phyloP scores from a whole-genome alignment of 1,140 invertebrate genomes.

The Trypoxylus dichotomus region DNA sequence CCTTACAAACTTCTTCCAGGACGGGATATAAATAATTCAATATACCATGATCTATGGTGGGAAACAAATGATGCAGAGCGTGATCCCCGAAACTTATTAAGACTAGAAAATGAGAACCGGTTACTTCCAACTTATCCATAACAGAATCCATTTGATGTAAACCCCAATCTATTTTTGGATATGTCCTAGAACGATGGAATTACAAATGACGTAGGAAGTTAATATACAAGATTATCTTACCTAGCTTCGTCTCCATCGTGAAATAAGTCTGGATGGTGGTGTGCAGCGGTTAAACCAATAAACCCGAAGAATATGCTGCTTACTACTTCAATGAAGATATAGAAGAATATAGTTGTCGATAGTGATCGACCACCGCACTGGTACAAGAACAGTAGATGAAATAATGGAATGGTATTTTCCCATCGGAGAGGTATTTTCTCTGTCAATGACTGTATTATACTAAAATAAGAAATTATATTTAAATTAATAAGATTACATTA shows the following conservation, averaged over 20 bases:
- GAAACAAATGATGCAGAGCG: constrained; percentile 78
- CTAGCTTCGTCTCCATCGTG: constrained; percentile 76
- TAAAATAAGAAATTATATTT: not conserved
- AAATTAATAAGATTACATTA: no score
- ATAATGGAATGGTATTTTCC: not conserved
- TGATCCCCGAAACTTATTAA: constrained; percentile 78
- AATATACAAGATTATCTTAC: constrained; percentile 47
- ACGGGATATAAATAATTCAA: constrained; percentile 66
- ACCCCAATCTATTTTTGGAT: constrained; percentile 69
- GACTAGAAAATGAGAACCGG: constrained; percentile 66
- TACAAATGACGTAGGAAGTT: not conserved
- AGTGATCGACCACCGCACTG: not conserved
- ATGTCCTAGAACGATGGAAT: constrained; percentile 33
- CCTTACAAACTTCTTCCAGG: constrained; percentile 67
- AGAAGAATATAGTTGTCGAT: not conserved
- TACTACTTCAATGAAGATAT: constrained; percentile 36
- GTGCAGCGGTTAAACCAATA: constrained; percentile 75
- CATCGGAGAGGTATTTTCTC: not conserved
- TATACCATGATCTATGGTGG: constrained; percentile 69
- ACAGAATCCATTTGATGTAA: constrained; percentile 75
- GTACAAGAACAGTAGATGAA: constrained; percentile 9
- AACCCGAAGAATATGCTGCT: constrained; percentile 65
- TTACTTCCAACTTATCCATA: constrained; percentile 71
- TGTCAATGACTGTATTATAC: not conserved
- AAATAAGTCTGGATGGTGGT: constrained; percentile 82